Conservation (phyloP, 2,888 invertebrate species). For the Helobdella robusta region DNA sequence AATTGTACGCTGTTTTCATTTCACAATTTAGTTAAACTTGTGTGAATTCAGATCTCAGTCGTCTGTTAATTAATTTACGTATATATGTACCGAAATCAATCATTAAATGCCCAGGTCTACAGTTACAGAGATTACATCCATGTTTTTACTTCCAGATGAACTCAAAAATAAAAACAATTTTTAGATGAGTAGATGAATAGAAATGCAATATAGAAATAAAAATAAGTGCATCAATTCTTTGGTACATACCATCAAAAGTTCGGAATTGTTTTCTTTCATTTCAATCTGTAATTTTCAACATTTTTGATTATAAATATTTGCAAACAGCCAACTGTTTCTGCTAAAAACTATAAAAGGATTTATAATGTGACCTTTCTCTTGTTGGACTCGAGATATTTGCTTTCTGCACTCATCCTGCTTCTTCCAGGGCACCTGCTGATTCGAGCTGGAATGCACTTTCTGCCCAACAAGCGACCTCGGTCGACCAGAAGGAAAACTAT, state of each 20-base stretch:
- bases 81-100: no score
- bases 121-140: no score
- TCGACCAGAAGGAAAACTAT: neutral
- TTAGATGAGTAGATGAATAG: no score
- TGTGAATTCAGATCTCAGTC: no score
- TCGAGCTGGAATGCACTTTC: neutral
- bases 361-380: neutral
- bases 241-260: neutral
- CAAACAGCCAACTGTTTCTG: neutral
- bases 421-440: conserved; percentile 14
- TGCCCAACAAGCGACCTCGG: neutral
- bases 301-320: neutral
- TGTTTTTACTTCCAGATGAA: no score
- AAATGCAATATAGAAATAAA: neutral
- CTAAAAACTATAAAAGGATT: neutral
- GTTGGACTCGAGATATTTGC: neutral
- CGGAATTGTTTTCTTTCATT: conserved; percentile 3
- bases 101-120: no score
- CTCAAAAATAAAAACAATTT: no score
- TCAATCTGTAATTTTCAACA: no score
- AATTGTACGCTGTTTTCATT: no score
- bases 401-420: neutral
- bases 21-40: no score
- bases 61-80: no score
- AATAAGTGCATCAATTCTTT: neutral